These are phyloP conservation scores for Coendou prehensilis DNA, from an alignment of 2,797 vertebrate genomes.

Conservation along the genomic window DNA sequence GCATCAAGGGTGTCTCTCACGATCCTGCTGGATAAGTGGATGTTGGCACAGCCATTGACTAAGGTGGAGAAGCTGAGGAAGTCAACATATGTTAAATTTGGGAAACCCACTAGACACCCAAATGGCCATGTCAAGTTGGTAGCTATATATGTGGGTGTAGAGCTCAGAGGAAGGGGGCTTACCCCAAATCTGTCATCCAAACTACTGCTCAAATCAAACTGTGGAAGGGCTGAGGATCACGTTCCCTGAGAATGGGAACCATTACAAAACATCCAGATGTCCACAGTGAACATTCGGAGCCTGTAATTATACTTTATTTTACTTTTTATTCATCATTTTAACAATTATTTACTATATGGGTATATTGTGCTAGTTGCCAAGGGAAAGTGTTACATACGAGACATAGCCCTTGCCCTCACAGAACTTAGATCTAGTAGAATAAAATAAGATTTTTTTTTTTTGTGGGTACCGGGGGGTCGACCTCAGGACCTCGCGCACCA, in stretches of 20 bases:
- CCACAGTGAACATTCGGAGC: not conserved
- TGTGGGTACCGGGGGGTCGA: too few species aligned
- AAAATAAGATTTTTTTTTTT: not conserved
- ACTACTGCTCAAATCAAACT: not conserved
- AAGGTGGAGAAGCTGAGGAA: not conserved
- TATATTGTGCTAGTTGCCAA: not conserved
- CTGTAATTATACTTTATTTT: not conserved
- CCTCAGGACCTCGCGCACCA: too few species aligned
- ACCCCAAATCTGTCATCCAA: conserved; percentile 9
- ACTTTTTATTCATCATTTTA: conserved; percentile 45
- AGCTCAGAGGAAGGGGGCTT: not conserved
- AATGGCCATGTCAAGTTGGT: not conserved
- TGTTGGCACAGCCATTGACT: not conserved
- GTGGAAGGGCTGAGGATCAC: not conserved
- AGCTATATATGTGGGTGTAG: not conserved
- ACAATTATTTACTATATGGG: not conserved
- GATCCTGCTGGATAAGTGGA: not conserved
- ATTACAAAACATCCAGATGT: not conserved
- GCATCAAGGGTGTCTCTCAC: not conserved
- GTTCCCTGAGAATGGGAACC: not conserved
- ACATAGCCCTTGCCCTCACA: not conserved
- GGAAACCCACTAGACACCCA: not conserved
- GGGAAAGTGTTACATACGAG: not conserved
- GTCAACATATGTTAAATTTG: not conserved
- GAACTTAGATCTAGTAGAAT: not conserved